Base-by-base conservation (phyloP, 2,113 vertebrate genomes). In the Theristicus caerulescens region DNA sequence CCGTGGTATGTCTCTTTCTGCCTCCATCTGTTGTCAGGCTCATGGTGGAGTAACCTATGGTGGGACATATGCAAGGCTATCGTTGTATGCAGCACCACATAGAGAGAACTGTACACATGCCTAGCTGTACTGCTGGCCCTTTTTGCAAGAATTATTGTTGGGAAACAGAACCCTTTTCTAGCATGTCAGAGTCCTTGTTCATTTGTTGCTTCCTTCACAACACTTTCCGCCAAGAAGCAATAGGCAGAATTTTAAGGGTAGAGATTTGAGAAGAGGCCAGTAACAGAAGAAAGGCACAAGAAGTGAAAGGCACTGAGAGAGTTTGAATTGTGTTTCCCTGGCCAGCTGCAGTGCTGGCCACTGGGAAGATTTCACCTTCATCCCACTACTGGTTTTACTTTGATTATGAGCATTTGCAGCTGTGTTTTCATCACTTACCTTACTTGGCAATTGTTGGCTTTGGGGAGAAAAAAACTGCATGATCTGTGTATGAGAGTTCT, bases 1-100 rank as follows among this genome's bases (percentile, higher is more conserved):
- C 55, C 2, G 0, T 82, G 71, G 42, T 81, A 26, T 86, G 79
- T 80, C 79, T 96, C 77, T 87, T 84, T 73, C 93, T 95, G 82
- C 67, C 76, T 94, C 85, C 92, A 94, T 74, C 93, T 96, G 92
- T 90, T 86, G 67, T 51, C 66, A 92, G 85, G 38, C 92, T 95
- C 88, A 26, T 92, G 74, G 46, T 61, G 64, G 74, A 90, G 79
- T 92, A 86, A 92, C 90, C 93, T 94, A 26, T 81, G 67, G 15
- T 95, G 92, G 94, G 88, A 81, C 82, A 90, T 81, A 80, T 58
- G 85, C 92, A 81, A 42, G 79, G 62, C 24, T 80, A 47, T 66
- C 8, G 0, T 55, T 22, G 69, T 88, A 24, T 36, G 40, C 32
- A 22, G 90, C 29, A 81, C 82, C 85, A 80, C 79, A 17, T 0